Percentiles rank a stretch among this genome's conserved stretches.
Evolutionary conservation across 2,888 invertebrate species (phyloP).

Genomic region (Fissipunctia ypsillon): DNA sequence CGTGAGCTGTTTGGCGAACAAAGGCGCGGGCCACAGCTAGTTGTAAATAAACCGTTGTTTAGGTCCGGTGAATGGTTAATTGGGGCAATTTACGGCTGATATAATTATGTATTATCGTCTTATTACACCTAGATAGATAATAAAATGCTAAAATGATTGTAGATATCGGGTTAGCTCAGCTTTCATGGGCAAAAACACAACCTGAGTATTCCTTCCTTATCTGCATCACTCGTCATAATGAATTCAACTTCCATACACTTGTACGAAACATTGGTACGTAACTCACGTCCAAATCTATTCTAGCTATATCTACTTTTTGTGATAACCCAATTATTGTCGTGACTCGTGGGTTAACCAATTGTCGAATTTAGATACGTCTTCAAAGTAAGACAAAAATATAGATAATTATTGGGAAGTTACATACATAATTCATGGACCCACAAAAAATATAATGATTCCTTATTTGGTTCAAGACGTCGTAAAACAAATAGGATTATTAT

Average conservation of each 20-base stretch:
- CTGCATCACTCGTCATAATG: background rate
- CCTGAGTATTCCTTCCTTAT: background rate
- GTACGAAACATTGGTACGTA: background rate
- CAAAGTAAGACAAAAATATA: background rate
- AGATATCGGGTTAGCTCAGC: background rate
- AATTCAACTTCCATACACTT: background rate
- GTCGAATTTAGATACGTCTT: background rate
- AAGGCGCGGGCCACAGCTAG: background rate
- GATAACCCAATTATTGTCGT: background rate
- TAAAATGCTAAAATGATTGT: background rate
- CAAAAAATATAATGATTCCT: slow-evolving; percentile 1
- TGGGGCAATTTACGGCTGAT: too few species aligned
- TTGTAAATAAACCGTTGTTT: background rate
- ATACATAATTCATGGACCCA: background rate
- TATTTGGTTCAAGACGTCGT: background rate
- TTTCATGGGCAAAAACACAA: background rate
- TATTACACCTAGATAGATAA: background rate
- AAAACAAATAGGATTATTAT: background rate
- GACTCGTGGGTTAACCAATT: background rate
- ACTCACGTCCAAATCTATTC: background rate
- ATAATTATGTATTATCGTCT: too few species aligned
- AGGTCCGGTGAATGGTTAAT: background rate
- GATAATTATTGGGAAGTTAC: background rate
- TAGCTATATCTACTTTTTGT: background rate
- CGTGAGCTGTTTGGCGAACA: background rate